Conservation (phyloP, 2,888 invertebrate genomes). For the Apamea anceps region DNA sequence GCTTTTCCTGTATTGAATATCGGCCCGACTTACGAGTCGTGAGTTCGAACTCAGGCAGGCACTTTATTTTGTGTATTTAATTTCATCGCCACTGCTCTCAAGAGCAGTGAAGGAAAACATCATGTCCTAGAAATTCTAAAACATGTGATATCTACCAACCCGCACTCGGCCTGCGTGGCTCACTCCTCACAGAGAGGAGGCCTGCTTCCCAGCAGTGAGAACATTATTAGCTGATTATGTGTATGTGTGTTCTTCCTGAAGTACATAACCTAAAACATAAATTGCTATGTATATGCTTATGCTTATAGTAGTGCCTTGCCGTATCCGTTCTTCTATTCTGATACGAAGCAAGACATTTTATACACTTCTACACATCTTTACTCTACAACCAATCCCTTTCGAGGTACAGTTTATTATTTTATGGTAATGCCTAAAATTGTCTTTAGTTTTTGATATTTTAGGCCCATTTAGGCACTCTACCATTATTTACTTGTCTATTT, state of each 20-base stretch:
- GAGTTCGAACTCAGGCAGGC: not conserved
- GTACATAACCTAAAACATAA: not conserved
- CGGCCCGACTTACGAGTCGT: not conserved
- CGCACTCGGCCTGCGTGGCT: no score
- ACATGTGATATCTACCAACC: no score
- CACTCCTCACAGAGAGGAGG: no score
- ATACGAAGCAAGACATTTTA: not conserved
- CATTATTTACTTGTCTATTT: not conserved
- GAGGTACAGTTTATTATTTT: constrained; percentile 5
- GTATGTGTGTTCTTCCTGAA: no score
- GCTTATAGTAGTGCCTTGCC: not conserved
- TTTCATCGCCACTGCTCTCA: not conserved
- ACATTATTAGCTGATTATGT: no score
- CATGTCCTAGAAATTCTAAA: no score
- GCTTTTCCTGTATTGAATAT: not conserved
- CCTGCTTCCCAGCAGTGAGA: no score
- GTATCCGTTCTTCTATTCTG: not conserved
- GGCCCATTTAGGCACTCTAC: not conserved
- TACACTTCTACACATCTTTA: not conserved
- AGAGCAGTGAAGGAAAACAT: not conserved
- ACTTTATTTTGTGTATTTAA: not conserved
- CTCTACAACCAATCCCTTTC: not conserved
- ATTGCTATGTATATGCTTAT: not conserved
- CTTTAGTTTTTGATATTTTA: constrained; percentile 18
- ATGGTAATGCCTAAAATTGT: constrained; percentile 1